Evolutionary conservation across 1,140 invertebrate species (phyloP).

Genomic region (Pararge aegeria): DNA sequence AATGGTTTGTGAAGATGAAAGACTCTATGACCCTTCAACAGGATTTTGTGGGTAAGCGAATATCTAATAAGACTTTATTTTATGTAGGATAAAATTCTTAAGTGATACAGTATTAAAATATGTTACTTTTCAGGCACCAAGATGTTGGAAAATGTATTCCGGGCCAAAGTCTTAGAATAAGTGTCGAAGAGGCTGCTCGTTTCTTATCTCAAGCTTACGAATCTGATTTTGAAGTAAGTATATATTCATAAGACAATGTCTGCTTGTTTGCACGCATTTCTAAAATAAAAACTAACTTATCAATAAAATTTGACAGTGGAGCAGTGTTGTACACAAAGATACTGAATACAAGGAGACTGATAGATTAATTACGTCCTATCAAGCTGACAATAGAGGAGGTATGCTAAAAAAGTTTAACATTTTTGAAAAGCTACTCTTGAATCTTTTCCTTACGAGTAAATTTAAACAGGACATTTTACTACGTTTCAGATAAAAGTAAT

Average conservation of each 20-base stretch:
- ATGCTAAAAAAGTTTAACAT: slow-evolving; percentile 20
- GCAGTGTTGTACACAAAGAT: slow-evolving; percentile 11
- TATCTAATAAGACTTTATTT: neutral
- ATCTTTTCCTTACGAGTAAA: too few relatives aligned
- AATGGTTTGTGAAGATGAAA: slow-evolving; percentile 73
- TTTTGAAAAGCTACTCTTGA: too few relatives aligned
- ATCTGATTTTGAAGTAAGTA: slow-evolving; percentile 62
- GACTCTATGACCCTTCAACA: slow-evolving; percentile 78
- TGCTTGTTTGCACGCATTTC: too few relatives aligned
- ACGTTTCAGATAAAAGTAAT: slow-evolving; percentile 55
- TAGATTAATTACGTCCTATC: slow-evolving; percentile 24
- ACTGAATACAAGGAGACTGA: slow-evolving; percentile 20
- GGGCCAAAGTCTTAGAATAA: slow-evolving; percentile 68
- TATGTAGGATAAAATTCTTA: neutral
- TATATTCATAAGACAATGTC: neutral
- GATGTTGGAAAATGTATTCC: slow-evolving; percentile 70
- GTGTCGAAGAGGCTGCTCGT: slow-evolving; percentile 61
- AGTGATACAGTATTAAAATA: too few relatives aligned
- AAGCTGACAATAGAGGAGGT: slow-evolving; percentile 54
- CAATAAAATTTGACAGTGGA: slow-evolving; percentile 15
- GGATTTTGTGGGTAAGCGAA: slow-evolving; percentile 75
- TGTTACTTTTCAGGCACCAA: slow-evolving; percentile 51
- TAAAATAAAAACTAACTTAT: too few relatives aligned
- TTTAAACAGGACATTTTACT: too few relatives aligned
- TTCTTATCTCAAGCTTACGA: slow-evolving; percentile 63